These are phyloP conservation scores for Cryptoblepharus egeriae DNA, from an alignment of 2,797 vertebrate species.

Conservation along the genomic window DNA sequence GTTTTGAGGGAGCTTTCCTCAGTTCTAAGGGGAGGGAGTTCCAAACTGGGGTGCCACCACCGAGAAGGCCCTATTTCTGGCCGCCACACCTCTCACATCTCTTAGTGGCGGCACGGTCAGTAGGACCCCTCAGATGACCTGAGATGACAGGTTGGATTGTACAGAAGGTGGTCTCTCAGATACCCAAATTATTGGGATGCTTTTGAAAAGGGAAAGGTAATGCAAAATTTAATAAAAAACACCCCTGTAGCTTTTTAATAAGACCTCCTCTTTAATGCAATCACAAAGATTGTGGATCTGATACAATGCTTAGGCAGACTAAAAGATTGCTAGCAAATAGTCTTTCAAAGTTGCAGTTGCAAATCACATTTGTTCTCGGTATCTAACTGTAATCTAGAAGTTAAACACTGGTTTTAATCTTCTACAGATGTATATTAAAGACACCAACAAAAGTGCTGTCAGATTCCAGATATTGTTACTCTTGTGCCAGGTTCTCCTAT, in stretches of 20 bases:
- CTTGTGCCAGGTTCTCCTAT: conserved; percentile 29
- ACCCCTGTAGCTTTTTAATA: too few relatives aligned
- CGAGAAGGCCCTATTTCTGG: too few relatives aligned
- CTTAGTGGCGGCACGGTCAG: too few relatives aligned
- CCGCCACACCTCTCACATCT: too few relatives aligned
- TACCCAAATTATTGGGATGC: conserved; percentile 18
- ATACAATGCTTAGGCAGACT: conserved; percentile 35
- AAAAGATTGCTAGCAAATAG: neutral
- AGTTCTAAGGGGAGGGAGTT: too few relatives aligned
- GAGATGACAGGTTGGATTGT: too few relatives aligned
- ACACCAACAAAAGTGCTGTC: conserved; percentile 30
- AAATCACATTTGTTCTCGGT: conserved; percentile 39
- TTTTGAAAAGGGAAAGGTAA: conserved; percentile 14
- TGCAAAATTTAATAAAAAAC: too few relatives aligned
- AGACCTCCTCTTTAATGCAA: conserved; percentile 42
- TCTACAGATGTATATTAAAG: conserved; percentile 18
- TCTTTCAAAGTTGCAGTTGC: conserved; percentile 46
- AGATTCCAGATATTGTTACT: conserved; percentile 32
- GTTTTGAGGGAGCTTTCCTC: too few relatives aligned
- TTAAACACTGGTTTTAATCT: conserved; percentile 31
- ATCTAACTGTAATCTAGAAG: conserved; percentile 31
- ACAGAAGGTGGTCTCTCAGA: too few relatives aligned
- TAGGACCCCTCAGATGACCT: too few relatives aligned
- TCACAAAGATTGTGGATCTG: conserved; percentile 35
- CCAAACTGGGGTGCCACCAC: too few relatives aligned